phyloP scores from a whole-genome alignment of 2,888 invertebrate species.

The Sphaerophoria taeniata region DNA sequence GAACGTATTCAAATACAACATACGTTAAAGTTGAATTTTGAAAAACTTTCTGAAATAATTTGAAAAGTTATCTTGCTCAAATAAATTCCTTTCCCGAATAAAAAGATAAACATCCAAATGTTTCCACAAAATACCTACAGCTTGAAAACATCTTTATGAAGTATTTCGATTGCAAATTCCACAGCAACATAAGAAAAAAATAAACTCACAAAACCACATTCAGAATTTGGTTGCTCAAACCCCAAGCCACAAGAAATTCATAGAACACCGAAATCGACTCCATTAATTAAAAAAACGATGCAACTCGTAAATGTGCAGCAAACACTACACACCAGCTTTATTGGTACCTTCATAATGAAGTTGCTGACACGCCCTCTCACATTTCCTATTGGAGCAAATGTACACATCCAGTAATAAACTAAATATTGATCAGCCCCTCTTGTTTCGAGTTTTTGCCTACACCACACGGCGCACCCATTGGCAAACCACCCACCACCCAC shows the following conservation, averaged over 20 bases:
- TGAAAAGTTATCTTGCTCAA: too few relatives aligned
- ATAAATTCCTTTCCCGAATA: too few relatives aligned
- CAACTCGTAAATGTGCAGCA: slow-evolving; percentile 46
- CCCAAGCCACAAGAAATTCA: not conserved
- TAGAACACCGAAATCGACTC: slow-evolving; percentile 39
- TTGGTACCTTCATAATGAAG: slow-evolving; percentile 67
- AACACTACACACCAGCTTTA: slow-evolving; percentile 36
- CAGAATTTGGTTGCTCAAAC: not conserved
- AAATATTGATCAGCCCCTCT: slow-evolving; percentile 74
- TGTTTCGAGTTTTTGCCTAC: slow-evolving; percentile 58
- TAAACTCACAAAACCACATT: slow-evolving; percentile 20
- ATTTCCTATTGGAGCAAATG: slow-evolving; percentile 74
- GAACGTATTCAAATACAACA: too few relatives aligned
- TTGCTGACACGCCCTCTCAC: slow-evolving; percentile 72
- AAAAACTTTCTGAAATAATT: too few relatives aligned
- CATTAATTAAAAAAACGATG: slow-evolving; percentile 62
- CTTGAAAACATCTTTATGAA: too few relatives aligned
- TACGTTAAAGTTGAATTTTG: too few relatives aligned
- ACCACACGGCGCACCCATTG: slow-evolving; percentile 19
- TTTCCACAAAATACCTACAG: too few relatives aligned
- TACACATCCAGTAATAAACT: slow-evolving; percentile 74
- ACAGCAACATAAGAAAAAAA: too few relatives aligned
- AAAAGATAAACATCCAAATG: too few relatives aligned
- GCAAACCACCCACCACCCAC: not conserved
- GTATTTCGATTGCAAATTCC: too few relatives aligned